Base-by-base conservation (phyloP, 2,888 invertebrate genomes). In the Salticus scenicus region DNA sequence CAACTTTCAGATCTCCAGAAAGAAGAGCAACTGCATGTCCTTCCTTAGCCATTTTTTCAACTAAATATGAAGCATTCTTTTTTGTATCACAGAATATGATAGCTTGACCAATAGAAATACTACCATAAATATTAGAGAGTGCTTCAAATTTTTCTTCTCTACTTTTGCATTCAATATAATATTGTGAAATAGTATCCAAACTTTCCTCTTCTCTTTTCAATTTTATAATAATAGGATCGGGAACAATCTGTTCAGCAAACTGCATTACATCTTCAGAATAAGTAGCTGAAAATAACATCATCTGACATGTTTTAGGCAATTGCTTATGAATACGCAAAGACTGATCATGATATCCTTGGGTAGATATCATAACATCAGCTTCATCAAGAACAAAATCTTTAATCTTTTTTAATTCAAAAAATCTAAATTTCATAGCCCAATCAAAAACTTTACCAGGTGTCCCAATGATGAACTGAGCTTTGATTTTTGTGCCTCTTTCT, bases 301-400 rank as follows among this genome's bases (percentile, higher is more conserved):
- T 97, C 92, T 99, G 99, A 91, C 98, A 98, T 75, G 94, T 93
- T 76, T 92, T 91, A 17, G 94, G 93, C 87, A 97, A 92, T 88
- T 93, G 92, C 91, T 97, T 97, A 91, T 98, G 97, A 90, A 99
- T 97, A 80, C 97, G 94, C 89, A 98, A 96, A 89, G 98, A 98
- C 90, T 98, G 97, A 91, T 99, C 98, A 91, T 97, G 97, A 92
- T 99, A 98, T 0, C 99, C 99, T 92, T 99, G 98, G 28, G 97
- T 96, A 24, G 96, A 97, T 89, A 99, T 99, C 99, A 99, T 99
- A 0, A 99, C 97, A 93, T 99, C 99, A 5, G 99, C 99, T 92
- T 99, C 99, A 91, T 99, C 99, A 89, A 99, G 92, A 14, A 99
- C 98, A 92, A 99, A 98, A n/a, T 98, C 80, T 76, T 93, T 93